Percentiles rank a stretch among this genome's conserved stretches.
Conservation (phyloP, 2,113 vertebrate genomes). For the Pterophyllum scalare region DNA sequence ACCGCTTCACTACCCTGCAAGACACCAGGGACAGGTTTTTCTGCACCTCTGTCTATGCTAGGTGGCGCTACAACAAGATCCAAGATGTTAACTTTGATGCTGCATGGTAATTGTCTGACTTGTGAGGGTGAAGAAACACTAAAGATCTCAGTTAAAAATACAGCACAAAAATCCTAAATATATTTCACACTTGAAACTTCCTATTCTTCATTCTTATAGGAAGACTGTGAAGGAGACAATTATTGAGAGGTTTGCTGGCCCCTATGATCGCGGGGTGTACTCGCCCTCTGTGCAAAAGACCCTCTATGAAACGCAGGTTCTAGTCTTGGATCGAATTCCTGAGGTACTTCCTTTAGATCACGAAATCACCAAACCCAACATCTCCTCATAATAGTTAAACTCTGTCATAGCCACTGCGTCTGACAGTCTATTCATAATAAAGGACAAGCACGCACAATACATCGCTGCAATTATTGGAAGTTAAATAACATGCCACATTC, state of each 20-base stretch:
- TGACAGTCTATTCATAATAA: background rate
- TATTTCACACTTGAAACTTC: background rate
- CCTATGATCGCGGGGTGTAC: slow-evolving; percentile 87
- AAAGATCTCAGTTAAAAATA: too few relatives aligned
- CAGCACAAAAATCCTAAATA: background rate
- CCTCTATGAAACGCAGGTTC: slow-evolving; percentile 87
- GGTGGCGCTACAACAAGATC: slow-evolving; percentile 87
- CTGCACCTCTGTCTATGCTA: slow-evolving; percentile 88
- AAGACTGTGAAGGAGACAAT: slow-evolving; percentile 82
- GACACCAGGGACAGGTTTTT: slow-evolving; percentile 90
- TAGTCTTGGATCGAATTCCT: slow-evolving; percentile 81
- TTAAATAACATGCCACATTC: background rate
- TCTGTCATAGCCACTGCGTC: background rate
- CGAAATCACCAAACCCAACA: background rate
- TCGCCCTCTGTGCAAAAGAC: slow-evolving; percentile 97
- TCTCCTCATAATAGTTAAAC: background rate
- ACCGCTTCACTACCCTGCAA: slow-evolving; percentile 90
- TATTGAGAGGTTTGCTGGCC: slow-evolving; percentile 91
- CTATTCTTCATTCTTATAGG: slow-evolving; percentile 73
- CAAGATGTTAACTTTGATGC: slow-evolving; percentile 83
- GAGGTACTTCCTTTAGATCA: slow-evolving; percentile 78
- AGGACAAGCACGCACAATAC: background rate
- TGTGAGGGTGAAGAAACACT: background rate
- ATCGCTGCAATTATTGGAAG: background rate
- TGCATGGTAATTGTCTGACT: slow-evolving; percentile 82